These are phyloP conservation scores for Lepidurus couesii DNA, from an alignment of 1,140 invertebrate species.

Conservation along the genomic window DNA sequence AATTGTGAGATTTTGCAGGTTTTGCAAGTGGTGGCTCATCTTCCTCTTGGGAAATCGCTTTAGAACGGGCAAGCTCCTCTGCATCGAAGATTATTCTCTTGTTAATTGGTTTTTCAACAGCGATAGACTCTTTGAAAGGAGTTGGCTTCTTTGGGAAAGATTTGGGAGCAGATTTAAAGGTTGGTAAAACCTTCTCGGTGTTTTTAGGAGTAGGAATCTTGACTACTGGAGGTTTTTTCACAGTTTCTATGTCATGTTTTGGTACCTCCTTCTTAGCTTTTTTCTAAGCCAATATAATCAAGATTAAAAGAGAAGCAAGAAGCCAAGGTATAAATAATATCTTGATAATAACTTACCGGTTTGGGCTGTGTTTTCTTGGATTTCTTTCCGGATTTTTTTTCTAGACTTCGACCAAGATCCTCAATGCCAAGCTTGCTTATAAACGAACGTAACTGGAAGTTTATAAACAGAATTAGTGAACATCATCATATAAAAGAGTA, in stretches of 20 bases:
- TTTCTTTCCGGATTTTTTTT: neutral
- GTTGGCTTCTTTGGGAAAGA: neutral
- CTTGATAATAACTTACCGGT: neutral
- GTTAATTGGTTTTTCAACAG: neutral
- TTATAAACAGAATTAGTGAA: neutral
- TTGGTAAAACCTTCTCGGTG: neutral
- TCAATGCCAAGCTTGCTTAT: neutral
- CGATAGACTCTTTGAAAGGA: neutral
- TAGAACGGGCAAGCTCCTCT: neutral
- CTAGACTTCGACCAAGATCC: neutral
- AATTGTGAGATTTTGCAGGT: conserved; percentile 22
- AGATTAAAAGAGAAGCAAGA: neutral
- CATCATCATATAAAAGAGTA: neutral
- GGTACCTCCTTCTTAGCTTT: too few relatives aligned
- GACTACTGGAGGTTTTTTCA: too few relatives aligned
- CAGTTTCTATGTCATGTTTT: too few relatives aligned
- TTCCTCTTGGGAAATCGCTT: neutral
- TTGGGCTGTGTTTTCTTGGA: neutral
- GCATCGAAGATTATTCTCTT: conserved; percentile 27
- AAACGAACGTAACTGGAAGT: conserved; percentile 6
- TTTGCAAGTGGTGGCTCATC: neutral
- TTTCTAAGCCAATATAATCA: neutral
- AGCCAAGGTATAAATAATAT: neutral
- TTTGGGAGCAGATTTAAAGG: neutral
- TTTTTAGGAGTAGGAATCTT: too few relatives aligned